A percentile compares a stretch with the other conserved stretches of the same genome.
Evolutionary conservation across 2,113 vertebrate genomes (phyloP).

Genomic region (Oreochromis niloticus): DNA sequence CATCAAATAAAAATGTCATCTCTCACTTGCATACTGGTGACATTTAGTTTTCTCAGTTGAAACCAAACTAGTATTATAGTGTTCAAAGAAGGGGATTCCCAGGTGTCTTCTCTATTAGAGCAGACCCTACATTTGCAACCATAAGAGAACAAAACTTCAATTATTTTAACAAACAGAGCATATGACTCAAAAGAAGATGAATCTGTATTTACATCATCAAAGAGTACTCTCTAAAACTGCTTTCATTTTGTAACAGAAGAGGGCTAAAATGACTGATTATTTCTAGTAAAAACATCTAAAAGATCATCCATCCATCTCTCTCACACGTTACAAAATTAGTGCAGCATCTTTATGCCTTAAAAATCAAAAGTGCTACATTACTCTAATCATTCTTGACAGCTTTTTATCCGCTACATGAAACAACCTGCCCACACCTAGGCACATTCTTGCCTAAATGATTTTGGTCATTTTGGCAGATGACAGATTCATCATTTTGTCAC

Average conservation of each 20-base stretch:
- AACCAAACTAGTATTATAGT: not conserved
- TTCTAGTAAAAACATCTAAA: not conserved
- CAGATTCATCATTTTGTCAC: not conserved
- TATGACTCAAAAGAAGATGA: not conserved
- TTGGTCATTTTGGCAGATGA: not conserved
- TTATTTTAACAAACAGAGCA: not conserved
- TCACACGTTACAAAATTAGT: not conserved
- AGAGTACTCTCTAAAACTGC: not conserved
- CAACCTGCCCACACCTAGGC: not conserved
- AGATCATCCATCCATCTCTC: not conserved
- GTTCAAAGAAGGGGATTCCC: not conserved
- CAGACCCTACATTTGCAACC: not conserved
- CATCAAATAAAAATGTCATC: slow-evolving; percentile 36
- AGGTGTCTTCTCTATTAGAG: not conserved
- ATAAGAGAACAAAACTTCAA: not conserved
- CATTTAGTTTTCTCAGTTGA: not conserved
- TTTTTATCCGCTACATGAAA: not conserved
- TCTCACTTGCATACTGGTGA: not conserved
- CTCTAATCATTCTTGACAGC: not conserved
- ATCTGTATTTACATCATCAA: not conserved
- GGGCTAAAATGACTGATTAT: not conserved
- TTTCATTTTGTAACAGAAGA: not conserved
- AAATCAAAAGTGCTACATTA: not conserved
- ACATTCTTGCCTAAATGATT: not conserved
- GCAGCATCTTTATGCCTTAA: not conserved